phyloP scores from a whole-genome alignment of 37 sponge, comb jelly and placozoan species.

The Halisarca cf. caerulea region DNA sequence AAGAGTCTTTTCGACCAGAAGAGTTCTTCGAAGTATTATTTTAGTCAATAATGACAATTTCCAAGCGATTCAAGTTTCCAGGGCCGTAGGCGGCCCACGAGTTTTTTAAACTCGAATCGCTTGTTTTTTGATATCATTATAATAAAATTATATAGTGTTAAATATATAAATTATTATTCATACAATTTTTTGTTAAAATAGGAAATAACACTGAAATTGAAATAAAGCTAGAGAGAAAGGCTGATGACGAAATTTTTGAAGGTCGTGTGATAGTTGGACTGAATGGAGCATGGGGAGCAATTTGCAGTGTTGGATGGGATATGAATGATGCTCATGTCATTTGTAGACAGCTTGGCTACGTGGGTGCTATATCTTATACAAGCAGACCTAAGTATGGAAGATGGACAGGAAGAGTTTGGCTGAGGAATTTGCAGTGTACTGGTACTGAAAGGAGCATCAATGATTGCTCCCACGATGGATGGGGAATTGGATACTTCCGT shows the following conservation, averaged over 20 bases:
- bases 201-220: neutral
- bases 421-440: neutral
- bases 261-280: neutral
- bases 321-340: neutral
- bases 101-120: no score
- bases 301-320: neutral
- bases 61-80: no score
- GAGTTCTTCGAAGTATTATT: no score
- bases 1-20: no score
- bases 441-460: neutral
- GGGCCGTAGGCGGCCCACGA: no score
- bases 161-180: no score
- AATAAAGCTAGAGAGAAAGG: neutral
- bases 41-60: no score
- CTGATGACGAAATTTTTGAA: neutral
- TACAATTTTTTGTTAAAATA: no score
- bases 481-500: neutral
- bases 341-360: constrained; percentile 2
- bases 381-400: neutral
- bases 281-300: neutral
- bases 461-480: neutral
- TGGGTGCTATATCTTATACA: neutral
- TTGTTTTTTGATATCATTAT: no score
- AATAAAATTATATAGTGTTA: no score
- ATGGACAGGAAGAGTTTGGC: neutral